phyloP scores from a whole-genome alignment of 2,888 invertebrate species.

The Drosophila kuntzei region DNA sequence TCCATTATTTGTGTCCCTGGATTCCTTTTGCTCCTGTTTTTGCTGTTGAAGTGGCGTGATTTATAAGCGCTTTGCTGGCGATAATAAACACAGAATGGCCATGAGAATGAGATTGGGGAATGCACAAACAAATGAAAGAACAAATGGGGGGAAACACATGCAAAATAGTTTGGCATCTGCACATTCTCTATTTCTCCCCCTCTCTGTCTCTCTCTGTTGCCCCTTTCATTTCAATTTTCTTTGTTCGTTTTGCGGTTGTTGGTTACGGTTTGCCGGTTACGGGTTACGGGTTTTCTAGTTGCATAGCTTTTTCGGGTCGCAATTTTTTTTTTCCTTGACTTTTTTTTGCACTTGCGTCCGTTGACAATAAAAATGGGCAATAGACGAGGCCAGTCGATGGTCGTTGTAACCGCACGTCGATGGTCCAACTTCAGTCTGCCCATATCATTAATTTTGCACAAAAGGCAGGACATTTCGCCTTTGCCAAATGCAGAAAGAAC shows the following conservation, averaged over 20 bases:
- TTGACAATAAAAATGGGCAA: slow-evolving; percentile 78
- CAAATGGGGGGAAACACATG: slow-evolving; percentile 53
- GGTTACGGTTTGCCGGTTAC: slow-evolving; percentile 18
- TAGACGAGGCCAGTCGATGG: slow-evolving; percentile 58
- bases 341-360: slow-evolving; percentile 59
- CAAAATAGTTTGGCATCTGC: slow-evolving; percentile 66
- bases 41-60: slow-evolving; percentile 72
- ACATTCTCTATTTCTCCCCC: slow-evolving; percentile 7
- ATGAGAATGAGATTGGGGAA: slow-evolving; percentile 12
- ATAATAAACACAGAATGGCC: slow-evolving; percentile 64
- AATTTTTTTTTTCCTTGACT: slow-evolving; percentile 71
- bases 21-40: background rate
- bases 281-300: slow-evolving; percentile 16
- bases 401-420: slow-evolving; percentile 50
- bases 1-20: slow-evolving; percentile 52
- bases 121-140: slow-evolving; percentile 33
- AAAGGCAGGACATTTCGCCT: slow-evolving; percentile 60
- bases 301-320: slow-evolving; percentile 54
- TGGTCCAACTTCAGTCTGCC: slow-evolving; percentile 20
- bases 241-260: slow-evolving; percentile 66
- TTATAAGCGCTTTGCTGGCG: slow-evolving; percentile 76
- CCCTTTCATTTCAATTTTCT: slow-evolving; percentile 70
- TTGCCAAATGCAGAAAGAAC: slow-evolving; percentile 68
- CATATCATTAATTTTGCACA: slow-evolving; percentile 76
- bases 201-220: background rate